phyloP scores from a whole-genome alignment of 2,888 invertebrate genomes.

The Penaeus monodon region DNA sequence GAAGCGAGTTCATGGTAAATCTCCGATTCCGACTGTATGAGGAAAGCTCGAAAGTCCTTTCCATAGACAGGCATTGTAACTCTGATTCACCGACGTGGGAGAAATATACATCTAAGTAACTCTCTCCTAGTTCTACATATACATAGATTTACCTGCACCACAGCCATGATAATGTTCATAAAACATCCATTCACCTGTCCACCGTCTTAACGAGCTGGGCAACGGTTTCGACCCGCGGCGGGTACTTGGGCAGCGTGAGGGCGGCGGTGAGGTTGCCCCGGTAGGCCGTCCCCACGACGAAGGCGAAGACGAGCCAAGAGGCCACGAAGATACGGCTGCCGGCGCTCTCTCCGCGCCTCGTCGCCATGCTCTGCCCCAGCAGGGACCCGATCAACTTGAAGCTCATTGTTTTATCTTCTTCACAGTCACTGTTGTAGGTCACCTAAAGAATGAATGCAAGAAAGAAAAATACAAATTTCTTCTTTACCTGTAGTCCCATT shows the following conservation, averaged over 20 bases:
- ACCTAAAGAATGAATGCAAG: neutral
- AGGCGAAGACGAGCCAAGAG: constrained; percentile 27
- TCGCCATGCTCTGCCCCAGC: constrained; percentile 28
- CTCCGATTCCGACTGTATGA: no score
- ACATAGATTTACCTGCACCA: neutral
- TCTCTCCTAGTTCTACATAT: no score
- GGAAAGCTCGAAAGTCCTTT: no score
- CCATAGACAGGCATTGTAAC: no score
- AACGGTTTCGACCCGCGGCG: constrained; percentile 24
- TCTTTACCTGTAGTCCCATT: no score
- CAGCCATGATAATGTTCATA: no score
- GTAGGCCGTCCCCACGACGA: constrained; percentile 30
- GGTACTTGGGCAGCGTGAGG: constrained; percentile 40
- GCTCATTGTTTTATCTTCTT: neutral
- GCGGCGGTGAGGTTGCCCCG: constrained; percentile 45
- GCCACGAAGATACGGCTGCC: constrained; percentile 19
- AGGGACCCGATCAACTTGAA: constrained; percentile 19
- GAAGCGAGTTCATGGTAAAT: no score
- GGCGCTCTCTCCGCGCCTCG: neutral
- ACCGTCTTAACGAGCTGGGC: constrained; percentile 15
- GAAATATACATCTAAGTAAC: no score
- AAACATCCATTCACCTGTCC: neutral
- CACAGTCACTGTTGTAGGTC: neutral
- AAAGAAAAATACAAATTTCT: no score
- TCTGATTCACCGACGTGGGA: no score